Conservation (phyloP, 2,888 invertebrate genomes). For the Galeruca laticollis region DNA sequence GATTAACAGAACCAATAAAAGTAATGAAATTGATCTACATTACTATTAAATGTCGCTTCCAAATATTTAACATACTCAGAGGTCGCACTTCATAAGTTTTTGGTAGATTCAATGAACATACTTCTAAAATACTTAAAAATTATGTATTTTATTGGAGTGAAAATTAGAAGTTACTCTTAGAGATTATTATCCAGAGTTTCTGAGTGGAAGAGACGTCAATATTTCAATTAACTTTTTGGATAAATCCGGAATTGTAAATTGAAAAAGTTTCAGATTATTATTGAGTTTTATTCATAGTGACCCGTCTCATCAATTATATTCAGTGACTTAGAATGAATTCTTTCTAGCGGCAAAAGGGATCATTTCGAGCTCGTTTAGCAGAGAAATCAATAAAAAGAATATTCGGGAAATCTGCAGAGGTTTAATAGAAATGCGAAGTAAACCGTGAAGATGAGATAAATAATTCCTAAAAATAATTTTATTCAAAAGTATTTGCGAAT, state of each 20-base stretch:
- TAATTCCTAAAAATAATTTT: neutral
- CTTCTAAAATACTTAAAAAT: too few relatives aligned
- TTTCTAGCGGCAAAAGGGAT: slow-evolving; percentile 41
- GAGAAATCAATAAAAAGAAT: slow-evolving; percentile 38
- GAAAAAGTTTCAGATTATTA: slow-evolving; percentile 42
- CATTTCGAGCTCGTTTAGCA: slow-evolving; percentile 41
- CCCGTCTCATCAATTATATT: slow-evolving; percentile 46
- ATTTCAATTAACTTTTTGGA: slow-evolving; percentile 29
- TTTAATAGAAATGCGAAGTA: slow-evolving; percentile 5
- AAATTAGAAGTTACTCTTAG: too few relatives aligned
- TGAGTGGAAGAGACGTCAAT: too few relatives aligned
- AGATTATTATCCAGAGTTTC: too few relatives aligned
- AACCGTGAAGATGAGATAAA: slow-evolving; percentile 16
- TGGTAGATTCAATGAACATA: too few relatives aligned
- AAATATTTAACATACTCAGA: too few relatives aligned
- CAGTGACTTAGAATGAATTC: slow-evolving; percentile 43
- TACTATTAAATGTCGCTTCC: too few relatives aligned
- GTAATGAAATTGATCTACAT: too few relatives aligned
- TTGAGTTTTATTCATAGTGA: slow-evolving; percentile 45
- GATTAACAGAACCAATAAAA: too few relatives aligned
- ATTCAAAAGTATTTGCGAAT: neutral
- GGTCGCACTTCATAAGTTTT: too few relatives aligned
- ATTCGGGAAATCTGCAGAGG: slow-evolving; percentile 27
- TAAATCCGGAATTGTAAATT: slow-evolving; percentile 40
- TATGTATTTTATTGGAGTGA: too few relatives aligned